Evolutionary conservation across 2,888 invertebrate genomes (phyloP).

Genomic region (Athrips mouffetella): DNA sequence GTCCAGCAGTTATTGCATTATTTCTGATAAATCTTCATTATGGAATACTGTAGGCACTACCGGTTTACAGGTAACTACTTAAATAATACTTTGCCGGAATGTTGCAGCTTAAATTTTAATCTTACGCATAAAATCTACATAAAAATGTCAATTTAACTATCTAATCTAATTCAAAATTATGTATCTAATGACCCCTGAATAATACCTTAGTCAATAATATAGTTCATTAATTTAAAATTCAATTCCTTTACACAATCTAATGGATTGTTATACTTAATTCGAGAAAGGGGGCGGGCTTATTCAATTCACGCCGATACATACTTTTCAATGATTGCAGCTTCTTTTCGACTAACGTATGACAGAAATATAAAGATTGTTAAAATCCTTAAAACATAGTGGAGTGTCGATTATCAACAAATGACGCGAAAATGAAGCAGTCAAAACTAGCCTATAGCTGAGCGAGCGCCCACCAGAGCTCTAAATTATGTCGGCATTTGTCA

Average conservation of each 20-base stretch:
- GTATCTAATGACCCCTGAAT: too few species aligned
- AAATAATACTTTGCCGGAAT: neutral
- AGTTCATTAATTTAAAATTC: neutral
- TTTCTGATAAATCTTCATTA: neutral
- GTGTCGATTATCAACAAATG: too few species aligned
- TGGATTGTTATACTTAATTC: neutral
- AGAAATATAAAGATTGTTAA: too few species aligned
- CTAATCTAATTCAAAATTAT: neutral
- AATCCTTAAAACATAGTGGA: too few species aligned
- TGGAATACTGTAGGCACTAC: slow-evolving; percentile 7
- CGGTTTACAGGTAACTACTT: neutral
- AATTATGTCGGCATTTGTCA: too few species aligned
- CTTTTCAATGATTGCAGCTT: too few species aligned
- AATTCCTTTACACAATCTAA: neutral
- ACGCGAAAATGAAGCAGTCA: too few species aligned
- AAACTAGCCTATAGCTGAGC: too few species aligned
- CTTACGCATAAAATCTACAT: neutral
- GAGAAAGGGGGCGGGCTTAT: too few species aligned
- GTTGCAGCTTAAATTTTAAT: neutral
- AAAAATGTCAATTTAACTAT: neutral
- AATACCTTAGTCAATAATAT: neutral
- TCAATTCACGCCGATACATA: too few species aligned
- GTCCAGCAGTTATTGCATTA: neutral
- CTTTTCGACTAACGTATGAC: too few species aligned
- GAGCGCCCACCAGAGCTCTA: too few species aligned